Evolutionary conservation across 1,140 invertebrate species (phyloP), one percentile per base, ranked within the genome.

Genomic region (Pinna nobilis): DNA sequence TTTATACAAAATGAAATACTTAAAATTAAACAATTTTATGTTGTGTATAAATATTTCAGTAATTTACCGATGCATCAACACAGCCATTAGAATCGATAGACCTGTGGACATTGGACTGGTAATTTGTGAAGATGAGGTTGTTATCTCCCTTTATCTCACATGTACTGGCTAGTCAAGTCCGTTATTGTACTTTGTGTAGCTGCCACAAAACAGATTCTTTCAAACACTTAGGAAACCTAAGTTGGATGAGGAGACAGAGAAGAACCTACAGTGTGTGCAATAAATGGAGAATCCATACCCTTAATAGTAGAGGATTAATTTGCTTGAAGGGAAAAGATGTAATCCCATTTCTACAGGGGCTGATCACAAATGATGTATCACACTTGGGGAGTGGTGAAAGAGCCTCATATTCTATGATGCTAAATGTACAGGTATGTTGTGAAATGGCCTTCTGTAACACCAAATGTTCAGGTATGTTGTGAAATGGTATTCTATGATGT

Each of bases 351-450:
- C 76, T 90, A n/a, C 89, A 90, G 70, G 89, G 89, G 25, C 73
- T 90, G 23, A 68, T 90, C 18, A 89, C 89, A 5, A 89, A 87
- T 76, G 88, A 90, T 81, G 78, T 90, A 6, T 50, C 51, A 39
- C 39, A 35, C 13, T 63, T 86, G 11, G 61, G 66, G 28, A 53
- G 67, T 7, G 51, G 57, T n/a, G 41, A 59, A 13, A 23, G 44
- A 23, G 39, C 71, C 25, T 65, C 83, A 70, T 87, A 85, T 77
- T 55, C 79, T 9, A 81, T 86, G 83, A 74, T 88, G 71, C 77
- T 88, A 0, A 88, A 87, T 80, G 76, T 80, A 3, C 83, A 86
- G 81, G 86, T 87, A 41, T n/a, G 41, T 70, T 47, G 44, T 20
- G 4, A 18, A 4, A 53, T 28, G 3, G 9, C 4, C 15, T 7